Base-by-base conservation (phyloP, 2,888 invertebrate genomes). In the Parapristionchus giblindavisi region DNA sequence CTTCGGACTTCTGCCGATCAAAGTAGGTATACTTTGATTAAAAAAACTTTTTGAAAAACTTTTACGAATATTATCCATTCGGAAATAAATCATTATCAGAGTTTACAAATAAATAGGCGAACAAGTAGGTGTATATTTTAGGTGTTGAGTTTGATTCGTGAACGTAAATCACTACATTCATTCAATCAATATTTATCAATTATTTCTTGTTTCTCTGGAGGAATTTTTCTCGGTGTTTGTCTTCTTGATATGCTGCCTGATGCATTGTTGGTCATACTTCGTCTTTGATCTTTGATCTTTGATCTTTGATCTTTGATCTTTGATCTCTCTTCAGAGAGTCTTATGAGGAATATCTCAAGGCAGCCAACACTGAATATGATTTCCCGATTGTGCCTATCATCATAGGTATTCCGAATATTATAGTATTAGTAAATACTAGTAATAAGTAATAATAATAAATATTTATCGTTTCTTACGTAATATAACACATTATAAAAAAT, bases 191-290 rank as follows among this genome's bases (percentile, higher is more conserved):
- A 43, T 29, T 4, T 65, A 29, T 65, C 63, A 32, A 34, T 65
- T 40, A 24, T 65, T 2, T 65, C 63, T 21, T 65, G 63, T 24
- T 65, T 65, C 29, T 40, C 63, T 27, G 63, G 68, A 14, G 68
- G 68, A 2, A 52, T 68, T 34, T 68, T 68, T 17, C 52, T 68
- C 68, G 68, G 68, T 8, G 68, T 68, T 5, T 68, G 68, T 36
- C n/a, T 68, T 24, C 68, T 68, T n/a, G 68, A 68, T 36, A 68
- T 68, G 68, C 51, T 68, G 36, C 68, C 68, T 24, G 68, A 68
- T 51, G 68, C 68, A 3, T 21, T 68, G 68, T 68, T 14, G n/a
- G 68, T 8, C 43, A 43, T 14, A 43, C 8, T 43, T 17, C 17
- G 17, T 14, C 17, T 14, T 43, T 43, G 8, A 43, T 8, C 43